Percentiles rank a stretch among this genome's conserved stretches.
These are phyloP conservation scores for Gryon sp. DNA, from an alignment of 1,140 invertebrate species.

Conservation along the genomic window DNA sequence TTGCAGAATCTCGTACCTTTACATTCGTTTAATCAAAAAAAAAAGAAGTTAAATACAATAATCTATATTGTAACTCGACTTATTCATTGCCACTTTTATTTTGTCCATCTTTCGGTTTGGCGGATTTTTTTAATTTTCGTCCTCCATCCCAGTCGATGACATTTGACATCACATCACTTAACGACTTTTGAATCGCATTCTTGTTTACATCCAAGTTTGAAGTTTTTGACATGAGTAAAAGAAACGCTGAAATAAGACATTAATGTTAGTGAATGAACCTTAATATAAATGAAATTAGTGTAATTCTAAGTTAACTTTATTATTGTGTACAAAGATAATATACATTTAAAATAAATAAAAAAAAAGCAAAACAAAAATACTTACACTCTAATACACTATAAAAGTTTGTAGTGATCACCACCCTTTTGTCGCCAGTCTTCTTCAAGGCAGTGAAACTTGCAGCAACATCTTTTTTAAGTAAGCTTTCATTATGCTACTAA, in stretches of 20 bases:
- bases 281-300: no score
- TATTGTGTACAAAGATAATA: neutral
- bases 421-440: slow-evolving; percentile 9
- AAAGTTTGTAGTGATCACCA: slow-evolving; percentile 2
- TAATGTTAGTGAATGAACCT: no score
- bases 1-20: no score
- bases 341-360: neutral
- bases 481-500: slow-evolving; percentile 10
- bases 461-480: slow-evolving; percentile 5
- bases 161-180: slow-evolving; percentile 8
- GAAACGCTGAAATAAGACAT: slow-evolving; percentile 8
- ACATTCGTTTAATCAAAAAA: no score
- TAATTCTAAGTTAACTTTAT: no score
- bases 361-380: neutral
- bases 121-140: neutral
- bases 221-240: neutral
- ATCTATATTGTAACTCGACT: no score
- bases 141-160: neutral
- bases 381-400: slow-evolving; percentile 23
- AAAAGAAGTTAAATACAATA: no score
- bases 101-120: neutral
- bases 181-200: slow-evolving; percentile 3
- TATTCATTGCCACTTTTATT: no score
- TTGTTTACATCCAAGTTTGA: neutral
- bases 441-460: slow-evolving; percentile 11